Evolutionary conservation across 92 coral and sea anemone genomes (phyloP), one percentile per base, ranked within the genome.

Genomic region (Muricea muricata): DNA sequence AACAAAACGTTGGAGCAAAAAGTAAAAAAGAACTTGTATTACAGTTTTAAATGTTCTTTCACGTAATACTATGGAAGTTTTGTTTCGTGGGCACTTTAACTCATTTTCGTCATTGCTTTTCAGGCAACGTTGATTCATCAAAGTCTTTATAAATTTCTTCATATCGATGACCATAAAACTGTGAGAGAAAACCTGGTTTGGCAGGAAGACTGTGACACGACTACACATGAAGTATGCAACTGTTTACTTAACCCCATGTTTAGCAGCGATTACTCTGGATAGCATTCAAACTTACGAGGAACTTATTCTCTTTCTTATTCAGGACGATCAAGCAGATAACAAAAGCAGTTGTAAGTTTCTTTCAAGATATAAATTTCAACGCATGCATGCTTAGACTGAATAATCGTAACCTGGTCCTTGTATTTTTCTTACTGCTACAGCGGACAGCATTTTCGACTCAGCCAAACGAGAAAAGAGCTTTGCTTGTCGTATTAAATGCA

Each of bases 91-190:
- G n/a, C n/a, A n/a, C n/a, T n/a, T n/a, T n/a, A n/a, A n/a, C n/a
- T n/a, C n/a, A 48, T 2, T 48, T 11, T 7, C 18, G 18, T 39
- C 12, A 7, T 48, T 48, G 56, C 18, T 20, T 37, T 60, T 29
- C 72, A 96, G 99, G 99, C 99, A 29, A 93, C 99, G 24, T 97
- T 96, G 65, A 96, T 96, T 66, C 99, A 96, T 71, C 99, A 96
- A 78, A 96, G 98, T 63, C 86, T 96, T 88, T 96, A 89, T 73
- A 96, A 96, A 71, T 96, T 96, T 80, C 65, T 96, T 61, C 99
- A 96, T 87, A 91, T 96, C 75, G 99, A 96, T 78, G 99, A 96
- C 55, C 99, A 96, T 84, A 97, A 96, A 70, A 91, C 93, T 89
- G 99, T 96, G 31, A 93, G 90, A 52, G 79, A 87, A 76, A 96